Percentiles rank a stretch among this genome's conserved stretches.
These are phyloP conservation scores for Sicus ferrugineus DNA, from an alignment of 2,888 invertebrate species.

Conservation along the genomic window DNA sequence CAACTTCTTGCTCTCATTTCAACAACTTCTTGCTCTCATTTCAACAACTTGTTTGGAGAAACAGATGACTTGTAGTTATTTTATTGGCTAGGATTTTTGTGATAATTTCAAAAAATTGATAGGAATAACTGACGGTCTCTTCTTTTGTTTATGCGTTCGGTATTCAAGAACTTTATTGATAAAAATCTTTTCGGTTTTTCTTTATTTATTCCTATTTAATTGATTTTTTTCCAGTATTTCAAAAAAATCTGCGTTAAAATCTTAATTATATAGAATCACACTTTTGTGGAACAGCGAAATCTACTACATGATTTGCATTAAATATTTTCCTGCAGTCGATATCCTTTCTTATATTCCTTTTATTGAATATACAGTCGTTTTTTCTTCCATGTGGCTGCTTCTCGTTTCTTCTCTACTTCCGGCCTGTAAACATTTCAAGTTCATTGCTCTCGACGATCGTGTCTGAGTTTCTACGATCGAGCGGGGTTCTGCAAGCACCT, in stretches of 20 bases:
- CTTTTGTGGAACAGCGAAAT: no score
- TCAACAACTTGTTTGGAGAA: neutral
- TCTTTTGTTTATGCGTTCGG: neutral
- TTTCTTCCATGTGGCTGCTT: neutral
- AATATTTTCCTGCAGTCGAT: no score
- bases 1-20: neutral
- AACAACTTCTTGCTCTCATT: neutral
- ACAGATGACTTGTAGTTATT: neutral
- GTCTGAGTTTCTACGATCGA: neutral
- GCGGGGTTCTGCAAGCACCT: conserved; percentile 14
- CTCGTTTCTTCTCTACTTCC: no score
- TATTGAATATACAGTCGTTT: neutral
- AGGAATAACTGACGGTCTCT: no score
- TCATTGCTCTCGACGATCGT: conserved; percentile 9
- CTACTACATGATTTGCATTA: no score
- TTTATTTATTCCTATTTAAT: neutral
- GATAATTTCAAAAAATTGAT: no score
- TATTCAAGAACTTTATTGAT: no score
- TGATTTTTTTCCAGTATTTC: no score
- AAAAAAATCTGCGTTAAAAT: no score
- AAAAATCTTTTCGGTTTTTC: neutral
- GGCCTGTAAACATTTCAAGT: conserved; percentile 5
- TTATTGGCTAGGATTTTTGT: neutral
- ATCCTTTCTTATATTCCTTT: no score
- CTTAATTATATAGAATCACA: no score